Evolutionary conservation across 92 coral and sea anemone genomes (phyloP), one percentile per base, ranked within the genome.

Genomic region (Porites cylindrica): DNA sequence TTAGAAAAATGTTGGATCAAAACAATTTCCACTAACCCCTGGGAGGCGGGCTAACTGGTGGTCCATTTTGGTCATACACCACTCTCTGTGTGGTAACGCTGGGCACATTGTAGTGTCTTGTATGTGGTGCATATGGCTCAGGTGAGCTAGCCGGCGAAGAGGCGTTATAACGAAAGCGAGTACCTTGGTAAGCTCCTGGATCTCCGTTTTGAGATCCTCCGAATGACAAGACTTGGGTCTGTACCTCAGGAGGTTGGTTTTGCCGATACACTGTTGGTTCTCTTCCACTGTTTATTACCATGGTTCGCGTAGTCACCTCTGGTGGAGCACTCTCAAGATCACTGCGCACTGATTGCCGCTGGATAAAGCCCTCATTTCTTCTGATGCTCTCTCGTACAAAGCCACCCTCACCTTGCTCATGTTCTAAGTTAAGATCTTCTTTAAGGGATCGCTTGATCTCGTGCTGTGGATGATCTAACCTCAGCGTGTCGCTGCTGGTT

Each of bases 321-420:
- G 92, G 84, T 1, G 90, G 91, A 6, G 86, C 93, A 23, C 64
- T 85, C 4, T 91, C 93, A 10, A 95, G 83, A 43, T 93, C 93
- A 38, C 66, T 76, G 7, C 88, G 82, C 26, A 85, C 82, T 8
- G 98, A 91, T 51, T 95, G 89, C 63, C 94, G 80, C 58, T 87
- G 87, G 63, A 91, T 91, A 79, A 80, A 10, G 1, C 74, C 86
- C 74, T 79, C 88, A 24, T 79, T 79, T 47, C 88, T 60, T 56
- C 58, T 59, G 85, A 90, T 87, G 87, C 88, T 92, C 88, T 91
- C 95, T 53, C 85, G 75, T 38, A 94, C 98, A 76, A 96, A 94
- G 32, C 98, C 99, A 18, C 95, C 90, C 81, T 97, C 97, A 32
- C 98, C 98, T 51, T 94, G 98, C 87, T 95, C 98, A 66, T 90